Evolutionary conservation across 2,888 invertebrate genomes (phyloP), one percentile per base, ranked within the genome.

Genomic region (Leptarthrus brevirostris): DNA sequence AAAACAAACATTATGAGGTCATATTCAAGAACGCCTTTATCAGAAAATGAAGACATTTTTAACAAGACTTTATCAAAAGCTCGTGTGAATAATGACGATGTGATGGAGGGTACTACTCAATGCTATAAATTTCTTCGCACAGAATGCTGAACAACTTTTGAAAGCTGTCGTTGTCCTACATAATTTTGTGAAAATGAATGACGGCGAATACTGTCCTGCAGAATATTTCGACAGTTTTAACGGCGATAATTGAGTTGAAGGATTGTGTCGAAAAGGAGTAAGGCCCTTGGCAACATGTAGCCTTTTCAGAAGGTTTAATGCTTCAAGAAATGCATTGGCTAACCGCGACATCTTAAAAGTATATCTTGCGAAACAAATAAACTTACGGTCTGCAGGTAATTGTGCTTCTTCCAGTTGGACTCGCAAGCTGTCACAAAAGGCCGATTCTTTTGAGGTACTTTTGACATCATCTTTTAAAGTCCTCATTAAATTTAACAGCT

Each of bases 141-240:
- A 30, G 30, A 30, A 8, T 8, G 30, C 30, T 30, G 30, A 30
- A 30, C 3, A 30, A 30, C 3, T 30, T 5, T 3, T 30, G 30
- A 30, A 30, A 8, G 30, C 30, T 30, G 30, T 8, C 3, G 30
- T 30, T 5, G 30, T 30, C 30, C 18, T 14, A 2, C 2, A 52
- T 3, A 52, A 18, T 52, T 52, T 16, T 52, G 20, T 6, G 2
- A 40, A 40, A 12, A 40, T 40, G 40, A 40, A 40, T 40, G 40
- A 40, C 12, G 52, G 52, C 20, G 52, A 52, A 52, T 52, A 52
- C 20, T 52, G 20, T 52, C 18, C 52, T 18, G 20, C 20, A 18
- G 52, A 52, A 52, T 52, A 52, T 18, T 16, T 52, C 8, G 18
- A 52, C 52, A 52, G 20, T 52, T 52, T 52, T 52, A 20, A 1